Evolutionary conservation across 2,888 invertebrate species (phyloP), one percentile per base, ranked within the genome.

Genomic region (Hetaerina titia): DNA sequence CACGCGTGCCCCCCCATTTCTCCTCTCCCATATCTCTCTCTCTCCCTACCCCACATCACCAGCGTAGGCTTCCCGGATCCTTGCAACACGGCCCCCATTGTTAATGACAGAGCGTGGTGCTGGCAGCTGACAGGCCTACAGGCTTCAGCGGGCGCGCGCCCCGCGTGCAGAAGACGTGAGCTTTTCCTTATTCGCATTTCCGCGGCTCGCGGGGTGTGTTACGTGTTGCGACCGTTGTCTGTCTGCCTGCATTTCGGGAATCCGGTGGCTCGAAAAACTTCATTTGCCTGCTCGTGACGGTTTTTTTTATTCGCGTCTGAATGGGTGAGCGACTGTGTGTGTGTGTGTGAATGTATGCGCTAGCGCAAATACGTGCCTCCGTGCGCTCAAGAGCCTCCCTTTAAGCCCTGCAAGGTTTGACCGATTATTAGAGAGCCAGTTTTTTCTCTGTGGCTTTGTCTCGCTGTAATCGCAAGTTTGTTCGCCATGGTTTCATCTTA

Each of bases 51-150:
- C 89, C 89, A 11, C 88, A 56, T 88, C 88, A 45, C 88, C 64
- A 17, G 63, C 92, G 31, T 74, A 90, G 60, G 90, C 60, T 90
- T 58, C 58, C 90, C 15, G 69, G 56, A 92, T 56, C 69, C 92
- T 92, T 74, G 92, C 92, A 69, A 92, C 92, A 74, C 56, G 56
- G 92, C 69, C 69, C 92, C 69, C 92, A 92, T 92, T 92, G 92
- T 92, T 69, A 92, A 69, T 92, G 92, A 92, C 92, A 92, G 25
- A 69, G 92, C 69, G 92, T 92, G 92, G 92, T 60, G 92, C n/a
- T 92, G 92, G 92, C 92, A 92, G 92, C 92, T 92, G 92, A 92
- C 92, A 92, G 69, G 69, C 69, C n/a, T 69, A 69, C 69, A 69
- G 69, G 69, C 90, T 64, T 45, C 64, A 19, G 64, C 92, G 81